Conservation (phyloP, 2,888 invertebrate species). For the Stenoptilia bipunctidactyla region DNA sequence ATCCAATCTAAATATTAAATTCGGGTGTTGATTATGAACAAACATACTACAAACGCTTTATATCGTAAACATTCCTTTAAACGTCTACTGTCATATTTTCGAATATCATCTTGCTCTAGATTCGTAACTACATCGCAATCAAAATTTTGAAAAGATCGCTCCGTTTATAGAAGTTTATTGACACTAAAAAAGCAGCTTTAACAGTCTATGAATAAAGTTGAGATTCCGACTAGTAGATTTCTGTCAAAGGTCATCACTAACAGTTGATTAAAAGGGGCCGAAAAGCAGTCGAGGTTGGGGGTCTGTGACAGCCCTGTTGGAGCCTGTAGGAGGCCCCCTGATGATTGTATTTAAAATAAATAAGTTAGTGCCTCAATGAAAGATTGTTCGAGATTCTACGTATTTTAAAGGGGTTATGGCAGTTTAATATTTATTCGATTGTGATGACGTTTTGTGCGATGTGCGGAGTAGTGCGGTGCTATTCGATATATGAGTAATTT, state of each 20-base stretch:
- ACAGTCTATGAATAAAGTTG: too few relatives aligned
- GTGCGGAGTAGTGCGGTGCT: background rate
- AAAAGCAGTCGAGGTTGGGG: constrained; percentile 60
- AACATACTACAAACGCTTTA: background rate
- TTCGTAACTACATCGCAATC: constrained; percentile 50
- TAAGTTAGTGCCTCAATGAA: constrained; percentile 71
- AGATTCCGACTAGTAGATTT: background rate
- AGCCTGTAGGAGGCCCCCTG: constrained; percentile 59
- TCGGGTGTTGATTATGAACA: constrained; percentile 1
- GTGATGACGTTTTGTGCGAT: constrained; percentile 5
- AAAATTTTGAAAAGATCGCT: constrained; percentile 22
- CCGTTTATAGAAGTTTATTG: too few relatives aligned
- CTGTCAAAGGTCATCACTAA: constrained; percentile 23
- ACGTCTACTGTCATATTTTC: constrained; percentile 21
- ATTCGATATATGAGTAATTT: too few relatives aligned
- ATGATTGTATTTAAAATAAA: constrained; percentile 72
- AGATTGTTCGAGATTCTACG: constrained; percentile 53
- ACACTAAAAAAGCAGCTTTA: too few relatives aligned
- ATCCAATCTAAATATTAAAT: background rate
- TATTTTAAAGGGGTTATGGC: constrained; percentile 27
- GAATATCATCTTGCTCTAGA: constrained; percentile 45
- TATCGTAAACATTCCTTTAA: too few relatives aligned
- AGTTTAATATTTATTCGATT: constrained; percentile 36
- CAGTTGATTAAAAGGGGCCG: constrained; percentile 71
- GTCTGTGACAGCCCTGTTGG: constrained; percentile 64